Conservation (phyloP, 2,797 vertebrate species). For the Staurois parvus region DNA sequence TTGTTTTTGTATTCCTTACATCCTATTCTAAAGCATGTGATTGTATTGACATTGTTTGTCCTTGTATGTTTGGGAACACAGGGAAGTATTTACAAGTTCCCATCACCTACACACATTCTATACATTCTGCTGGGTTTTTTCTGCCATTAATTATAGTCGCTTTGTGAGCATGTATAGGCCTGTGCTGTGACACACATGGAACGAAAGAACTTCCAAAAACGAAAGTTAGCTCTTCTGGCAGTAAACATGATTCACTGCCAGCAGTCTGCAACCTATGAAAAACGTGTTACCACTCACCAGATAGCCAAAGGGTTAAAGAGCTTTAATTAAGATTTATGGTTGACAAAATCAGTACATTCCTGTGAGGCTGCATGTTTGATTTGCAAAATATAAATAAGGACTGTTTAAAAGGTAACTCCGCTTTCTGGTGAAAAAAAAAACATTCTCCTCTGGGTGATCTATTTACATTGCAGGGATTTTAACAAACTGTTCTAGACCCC, state of each 20-base stretch:
- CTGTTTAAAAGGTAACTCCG: too few species aligned
- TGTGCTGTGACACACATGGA: constrained; percentile 26
- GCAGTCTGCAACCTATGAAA: not conserved
- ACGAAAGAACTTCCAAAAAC: constrained; percentile 11
- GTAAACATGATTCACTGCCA: constrained; percentile 11
- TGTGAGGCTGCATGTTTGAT: too few species aligned
- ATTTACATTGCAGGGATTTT: too few species aligned
- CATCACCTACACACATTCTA: constrained; percentile 47
- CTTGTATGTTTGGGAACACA: not conserved
- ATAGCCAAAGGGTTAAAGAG: not conserved
- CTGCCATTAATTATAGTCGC: constrained; percentile 7
- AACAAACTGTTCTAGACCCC: too few species aligned
- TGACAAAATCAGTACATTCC: too few species aligned
- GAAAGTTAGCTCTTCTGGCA: not conserved
- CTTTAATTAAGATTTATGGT: too few species aligned
- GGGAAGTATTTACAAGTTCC: constrained; percentile 30
- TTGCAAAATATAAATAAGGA: too few species aligned
- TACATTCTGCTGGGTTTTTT: constrained; percentile 33
- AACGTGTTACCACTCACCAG: not conserved
- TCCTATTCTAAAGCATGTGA: constrained; percentile 2
- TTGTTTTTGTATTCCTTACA: not conserved
- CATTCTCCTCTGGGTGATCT: too few species aligned
- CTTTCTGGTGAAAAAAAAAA: too few species aligned
- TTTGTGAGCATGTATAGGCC: constrained; percentile 11
- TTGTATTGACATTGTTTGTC: constrained; percentile 2